A percentile compares a stretch with the other conserved stretches of the same genome.
phyloP scores from a whole-genome alignment of 1,140 invertebrate genomes.

The Theocolax elegans region DNA sequence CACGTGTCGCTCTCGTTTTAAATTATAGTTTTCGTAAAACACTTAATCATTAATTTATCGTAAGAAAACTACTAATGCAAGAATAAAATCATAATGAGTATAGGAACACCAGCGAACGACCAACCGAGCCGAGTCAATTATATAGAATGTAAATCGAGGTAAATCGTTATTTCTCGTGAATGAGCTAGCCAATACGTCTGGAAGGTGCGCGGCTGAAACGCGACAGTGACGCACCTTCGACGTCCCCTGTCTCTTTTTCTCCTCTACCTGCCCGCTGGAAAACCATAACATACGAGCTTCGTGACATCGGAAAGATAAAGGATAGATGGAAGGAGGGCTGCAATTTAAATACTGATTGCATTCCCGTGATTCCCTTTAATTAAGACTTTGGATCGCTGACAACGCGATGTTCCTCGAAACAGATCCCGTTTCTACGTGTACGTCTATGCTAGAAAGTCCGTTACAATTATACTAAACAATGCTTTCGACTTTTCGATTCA shows the following conservation, averaged over 20 bases:
- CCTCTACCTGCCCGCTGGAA: not conserved
- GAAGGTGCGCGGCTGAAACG: constrained; percentile 2
- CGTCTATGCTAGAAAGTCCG: constrained; percentile 22
- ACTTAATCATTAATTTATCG: too few species aligned
- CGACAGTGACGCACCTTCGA: constrained; percentile 23
- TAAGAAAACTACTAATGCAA: too few species aligned
- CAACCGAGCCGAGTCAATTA: too few species aligned
- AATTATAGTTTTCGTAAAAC: too few species aligned
- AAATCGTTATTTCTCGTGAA: too few species aligned
- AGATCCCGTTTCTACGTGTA: not conserved
- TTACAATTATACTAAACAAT: constrained; percentile 16
- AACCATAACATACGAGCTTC: constrained; percentile 14
- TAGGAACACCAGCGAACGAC: too few species aligned
- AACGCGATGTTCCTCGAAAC: not conserved
- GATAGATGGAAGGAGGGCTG: constrained; percentile 14
- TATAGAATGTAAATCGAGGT: too few species aligned
- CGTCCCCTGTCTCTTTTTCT: not conserved
- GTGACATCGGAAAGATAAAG: constrained; percentile 22
- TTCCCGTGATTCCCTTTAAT: constrained; percentile 24
- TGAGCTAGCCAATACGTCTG: too few species aligned
- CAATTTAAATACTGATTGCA: constrained; percentile 26
- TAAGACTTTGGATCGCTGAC: constrained; percentile 38
- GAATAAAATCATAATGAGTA: too few species aligned
- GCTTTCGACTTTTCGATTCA: constrained; percentile 13
- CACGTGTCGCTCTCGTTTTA: too few species aligned